A percentile compares a stretch with the other conserved stretches of the same genome.
phyloP scores from a whole-genome alignment of 2,113 vertebrate genomes.

The Columba janthina region DNA sequence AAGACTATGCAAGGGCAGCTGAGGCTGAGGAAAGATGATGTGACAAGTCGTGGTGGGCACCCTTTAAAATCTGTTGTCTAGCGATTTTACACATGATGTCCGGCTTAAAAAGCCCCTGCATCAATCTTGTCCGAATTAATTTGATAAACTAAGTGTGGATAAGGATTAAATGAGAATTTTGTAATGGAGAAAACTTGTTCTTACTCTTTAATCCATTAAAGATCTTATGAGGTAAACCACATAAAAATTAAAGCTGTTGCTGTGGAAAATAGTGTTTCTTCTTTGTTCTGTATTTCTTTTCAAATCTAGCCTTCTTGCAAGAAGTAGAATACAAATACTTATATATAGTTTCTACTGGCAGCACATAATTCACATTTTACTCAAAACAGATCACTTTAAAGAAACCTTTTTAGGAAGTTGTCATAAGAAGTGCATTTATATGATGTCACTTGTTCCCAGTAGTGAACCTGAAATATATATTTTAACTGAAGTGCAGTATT shows the following conservation, averaged over 20 bases:
- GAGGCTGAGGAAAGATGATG: conserved; percentile 87
- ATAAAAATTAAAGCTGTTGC: conserved; percentile 59
- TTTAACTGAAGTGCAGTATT: not conserved
- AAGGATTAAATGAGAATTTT: conserved; percentile 99
- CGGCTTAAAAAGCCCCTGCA: conserved; percentile 86
- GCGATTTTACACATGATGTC: conserved; percentile 99
- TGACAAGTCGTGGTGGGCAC: conserved; percentile 93
- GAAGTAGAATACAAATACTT: not conserved
- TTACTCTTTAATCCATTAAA: conserved; percentile 78
- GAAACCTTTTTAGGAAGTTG: not conserved
- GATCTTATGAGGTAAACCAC: conserved; percentile 65
- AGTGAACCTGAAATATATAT: not conserved
- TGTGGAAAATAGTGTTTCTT: conserved; percentile 7
- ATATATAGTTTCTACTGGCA: not conserved
- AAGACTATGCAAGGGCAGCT: conserved; percentile 78
- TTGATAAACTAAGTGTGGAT: conserved; percentile 98
- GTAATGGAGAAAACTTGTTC: conserved; percentile 82
- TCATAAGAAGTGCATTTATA: not conserved
- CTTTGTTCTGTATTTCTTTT: not conserved
- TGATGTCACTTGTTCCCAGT: not conserved
- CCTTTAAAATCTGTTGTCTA: conserved; percentile 95
- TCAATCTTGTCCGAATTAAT: conserved; percentile 96
- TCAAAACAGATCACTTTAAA: not conserved
- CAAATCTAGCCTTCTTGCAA: not conserved
- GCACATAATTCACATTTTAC: not conserved